Base-by-base conservation (phyloP, 2,888 invertebrate species). In the Dolichopus griseipennis region DNA sequence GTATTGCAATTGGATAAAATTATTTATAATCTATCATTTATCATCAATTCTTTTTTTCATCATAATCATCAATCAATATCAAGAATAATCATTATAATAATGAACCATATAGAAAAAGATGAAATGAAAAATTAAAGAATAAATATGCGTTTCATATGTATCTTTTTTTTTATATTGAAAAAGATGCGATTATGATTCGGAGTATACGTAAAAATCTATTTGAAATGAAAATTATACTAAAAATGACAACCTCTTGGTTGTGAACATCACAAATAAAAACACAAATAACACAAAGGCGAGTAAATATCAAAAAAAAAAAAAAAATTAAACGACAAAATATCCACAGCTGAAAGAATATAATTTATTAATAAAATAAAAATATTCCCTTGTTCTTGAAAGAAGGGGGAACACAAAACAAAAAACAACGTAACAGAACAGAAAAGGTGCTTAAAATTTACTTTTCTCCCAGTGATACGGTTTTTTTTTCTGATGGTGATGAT, bases 201-300 rank as follows among this genome's bases (percentile, higher is more conserved):
- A 27, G 2, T 2, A 27, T 27, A 27, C 27, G 27, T 27, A 27
- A 27, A 18, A 52, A 52, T n/a, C 52, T 18, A 52, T 52, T n/a
- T 18, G 52, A 2, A 52, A 41, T 41, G 8, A 12, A 12, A 12
- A 18, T 52, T 52, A n/a, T n/a, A 18, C 15, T 52, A 52, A 52
- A 43, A 43, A 52, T 52, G 52, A 52, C 52, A 52, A 52, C 52
- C 52, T 52, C 52, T 52, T 52, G 52, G 52, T 52, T 52, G 52
- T 6, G 52, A 15, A 12, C 1, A 41, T 6, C 8, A 41, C 9
- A 41, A 4, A n/a, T 12, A 15, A 12, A 15, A 41, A 41, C 8
- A 41, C 9, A 41, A 4, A n/a, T 12, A 15, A 18, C 15, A 52
- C 52, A 52, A 52, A 18, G 52, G 9, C 52, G 18, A 52, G 15